Conservation (phyloP, 92 coral and sea anemone genomes). For the Pocillopora meandrina region DNA sequence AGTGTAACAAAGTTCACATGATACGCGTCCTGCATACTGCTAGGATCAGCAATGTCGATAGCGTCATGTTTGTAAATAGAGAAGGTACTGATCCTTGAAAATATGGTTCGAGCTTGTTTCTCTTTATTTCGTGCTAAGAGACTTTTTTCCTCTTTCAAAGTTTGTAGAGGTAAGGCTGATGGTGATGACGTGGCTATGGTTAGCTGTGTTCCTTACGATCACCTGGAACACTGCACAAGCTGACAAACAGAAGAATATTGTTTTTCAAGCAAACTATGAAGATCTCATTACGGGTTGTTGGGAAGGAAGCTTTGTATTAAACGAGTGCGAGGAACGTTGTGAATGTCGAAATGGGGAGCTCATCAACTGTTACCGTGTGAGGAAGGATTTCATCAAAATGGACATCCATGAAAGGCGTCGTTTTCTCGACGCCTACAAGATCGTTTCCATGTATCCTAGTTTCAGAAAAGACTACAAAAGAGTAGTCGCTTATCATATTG, state of each 20-base stretch:
- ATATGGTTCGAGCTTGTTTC: no score
- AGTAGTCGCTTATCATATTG: constrained; percentile 18
- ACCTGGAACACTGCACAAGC: not conserved
- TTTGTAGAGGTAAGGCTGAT: not conserved
- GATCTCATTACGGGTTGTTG: no score
- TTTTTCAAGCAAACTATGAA: no score
- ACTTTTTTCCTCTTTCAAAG: not conserved
- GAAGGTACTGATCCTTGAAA: no score
- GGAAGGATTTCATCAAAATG: constrained; percentile 33
- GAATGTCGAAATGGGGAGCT: constrained; percentile 14
- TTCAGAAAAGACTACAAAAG: constrained; percentile 11
- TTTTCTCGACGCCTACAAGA: constrained; percentile 18
- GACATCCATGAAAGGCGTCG: constrained; percentile 1
- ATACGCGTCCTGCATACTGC: no score
- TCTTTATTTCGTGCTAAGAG: not conserved
- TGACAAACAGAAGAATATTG: not conserved
- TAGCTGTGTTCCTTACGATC: not conserved
- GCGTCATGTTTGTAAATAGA: no score
- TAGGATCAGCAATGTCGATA: no score
- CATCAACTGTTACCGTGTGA: constrained; percentile 29
- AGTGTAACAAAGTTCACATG: no score
- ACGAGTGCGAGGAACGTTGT: constrained; percentile 32
- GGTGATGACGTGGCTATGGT: not conserved
- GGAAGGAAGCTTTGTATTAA: constrained; percentile 15
- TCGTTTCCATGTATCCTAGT: constrained; percentile 1